A percentile compares a stretch with the other conserved stretches of the same genome.
Evolutionary conservation across 2,888 invertebrate species (phyloP).

Genomic region (Nebria brevicollis): DNA sequence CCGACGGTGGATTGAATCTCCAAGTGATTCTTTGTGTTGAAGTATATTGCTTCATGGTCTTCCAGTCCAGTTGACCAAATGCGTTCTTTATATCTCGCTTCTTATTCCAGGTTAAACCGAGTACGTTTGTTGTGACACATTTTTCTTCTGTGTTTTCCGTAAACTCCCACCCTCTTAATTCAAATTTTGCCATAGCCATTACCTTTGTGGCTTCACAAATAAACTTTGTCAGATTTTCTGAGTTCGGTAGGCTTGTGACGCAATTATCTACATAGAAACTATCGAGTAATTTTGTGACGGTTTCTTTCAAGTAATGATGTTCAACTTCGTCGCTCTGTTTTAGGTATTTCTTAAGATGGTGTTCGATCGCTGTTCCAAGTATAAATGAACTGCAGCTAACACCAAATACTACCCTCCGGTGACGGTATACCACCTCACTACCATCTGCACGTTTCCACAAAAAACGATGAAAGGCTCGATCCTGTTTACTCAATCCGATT

Average conservation of each 20-base stretch:
- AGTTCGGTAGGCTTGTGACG: conserved; percentile 24
- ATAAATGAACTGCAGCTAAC: conserved; percentile 6
- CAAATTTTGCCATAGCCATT: conserved; percentile 32
- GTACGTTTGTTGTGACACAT: not conserved
- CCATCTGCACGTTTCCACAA: conserved; percentile 49
- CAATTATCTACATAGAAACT: conserved; percentile 34
- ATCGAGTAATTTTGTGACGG: conserved; percentile 46
- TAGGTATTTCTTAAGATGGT: conserved; percentile 27
- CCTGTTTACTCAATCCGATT: conserved; percentile 48
- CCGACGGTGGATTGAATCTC: conserved; percentile 56
- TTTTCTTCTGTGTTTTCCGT: conserved; percentile 1
- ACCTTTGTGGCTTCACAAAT: conserved; percentile 25
- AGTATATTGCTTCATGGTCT: not conserved
- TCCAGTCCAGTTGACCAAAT: conserved; percentile 2
- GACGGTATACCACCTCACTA: conserved; percentile 35
- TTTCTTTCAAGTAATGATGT: conserved; percentile 20
- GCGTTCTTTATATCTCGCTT: not conserved
- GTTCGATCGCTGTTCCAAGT: conserved; percentile 44
- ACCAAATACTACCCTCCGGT: conserved; percentile 48
- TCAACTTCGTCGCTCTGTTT: conserved; percentile 14
- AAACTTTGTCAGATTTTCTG: conserved; percentile 8
- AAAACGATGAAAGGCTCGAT: conserved; percentile 53
- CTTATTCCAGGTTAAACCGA: conserved; percentile 27
- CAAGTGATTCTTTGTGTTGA: conserved; percentile 46
- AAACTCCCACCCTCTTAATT: conserved; percentile 34